These are phyloP conservation scores for Pristiophorus japonicus DNA, from an alignment of 2,113 vertebrate species.

Conservation along the genomic window DNA sequence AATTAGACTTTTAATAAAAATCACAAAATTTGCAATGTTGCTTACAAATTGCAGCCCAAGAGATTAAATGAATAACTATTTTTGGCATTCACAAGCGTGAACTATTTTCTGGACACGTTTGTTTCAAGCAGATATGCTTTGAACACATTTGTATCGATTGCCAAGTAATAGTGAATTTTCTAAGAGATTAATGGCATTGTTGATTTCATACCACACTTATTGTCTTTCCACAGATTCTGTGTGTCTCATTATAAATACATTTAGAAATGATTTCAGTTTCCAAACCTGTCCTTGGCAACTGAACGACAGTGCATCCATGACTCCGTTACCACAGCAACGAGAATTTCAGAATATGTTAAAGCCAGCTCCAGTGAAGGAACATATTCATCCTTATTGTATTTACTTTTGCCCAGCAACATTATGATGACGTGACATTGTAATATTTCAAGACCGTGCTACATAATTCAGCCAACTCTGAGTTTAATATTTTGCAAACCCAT, in stretches of 20 bases:
- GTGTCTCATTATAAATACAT: constrained; percentile 1
- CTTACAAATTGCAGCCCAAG: not conserved
- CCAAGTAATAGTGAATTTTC: not conserved
- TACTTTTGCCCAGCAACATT: constrained; percentile 21
- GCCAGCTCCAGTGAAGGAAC: constrained; percentile 17
- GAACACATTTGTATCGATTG: not conserved
- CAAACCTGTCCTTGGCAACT: not conserved
- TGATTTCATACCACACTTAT: not conserved
- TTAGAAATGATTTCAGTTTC: constrained; percentile 8
- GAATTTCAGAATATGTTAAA: constrained; percentile 27
- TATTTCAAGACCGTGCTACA: not conserved
- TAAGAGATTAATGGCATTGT: not conserved
- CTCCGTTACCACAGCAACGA: constrained; percentile 28
- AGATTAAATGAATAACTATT: not conserved
- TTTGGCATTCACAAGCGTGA: not conserved
- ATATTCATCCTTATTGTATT: not conserved
- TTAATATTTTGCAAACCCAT: not conserved
- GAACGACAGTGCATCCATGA: not conserved
- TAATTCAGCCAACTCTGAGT: not conserved
- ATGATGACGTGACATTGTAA: not conserved
- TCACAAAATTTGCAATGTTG: not conserved
- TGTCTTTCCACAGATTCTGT: not conserved
- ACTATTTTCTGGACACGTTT: not conserved
- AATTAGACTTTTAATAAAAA: not conserved
- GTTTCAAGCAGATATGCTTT: not conserved